Base-by-base conservation (phyloP, 2,888 invertebrate genomes). In the Aelia acuminata region DNA sequence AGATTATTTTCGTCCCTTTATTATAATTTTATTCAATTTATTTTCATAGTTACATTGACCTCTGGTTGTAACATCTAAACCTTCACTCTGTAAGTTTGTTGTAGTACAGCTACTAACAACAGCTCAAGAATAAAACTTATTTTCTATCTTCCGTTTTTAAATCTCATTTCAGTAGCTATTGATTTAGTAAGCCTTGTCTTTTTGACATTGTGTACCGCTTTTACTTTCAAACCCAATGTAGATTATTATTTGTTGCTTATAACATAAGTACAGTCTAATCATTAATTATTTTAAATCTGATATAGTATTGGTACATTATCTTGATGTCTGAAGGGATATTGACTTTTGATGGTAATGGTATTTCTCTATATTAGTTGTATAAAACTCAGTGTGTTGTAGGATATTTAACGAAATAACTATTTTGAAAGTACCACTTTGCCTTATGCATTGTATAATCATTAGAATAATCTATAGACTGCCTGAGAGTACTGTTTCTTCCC, bases 381-480 rank as follows among this genome's bases (percentile, higher is more conserved):
- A 49, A 26, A 50, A 47, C 31, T 47, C 39, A 53, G 47, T 50
- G 22, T 85, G 53, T 47, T 50, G 31, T 53, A 50, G 53, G 15
- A 50, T 85, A 85, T 85, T 49, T 50, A 85, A 85, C 15, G 10
- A 31, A 85, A 35, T 35, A 49, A 53, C 31, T 49, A 47, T 84
- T 85, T 53, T 31, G 39, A 47, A 70, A 70, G 39, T 85, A 89
- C 89, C 89, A 85, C 70, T 63, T 89, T 89, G 89, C 89, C 89
- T 89, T 89, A 87, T 86, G 89, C 89, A 88, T 89, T 88, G 89
- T 88, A 89, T 89, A 89, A 89, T 89, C 89, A 89, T 84, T 88
- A 88, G 89, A 49, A 80, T 87, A 87, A 87, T 80, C 47, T 80
- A 80, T 80, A 80, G 80, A 47, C 43, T 80, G 80, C 63, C 57